Conservation (phyloP, 1,140 invertebrate species). For the Drosophila albomicans region DNA sequence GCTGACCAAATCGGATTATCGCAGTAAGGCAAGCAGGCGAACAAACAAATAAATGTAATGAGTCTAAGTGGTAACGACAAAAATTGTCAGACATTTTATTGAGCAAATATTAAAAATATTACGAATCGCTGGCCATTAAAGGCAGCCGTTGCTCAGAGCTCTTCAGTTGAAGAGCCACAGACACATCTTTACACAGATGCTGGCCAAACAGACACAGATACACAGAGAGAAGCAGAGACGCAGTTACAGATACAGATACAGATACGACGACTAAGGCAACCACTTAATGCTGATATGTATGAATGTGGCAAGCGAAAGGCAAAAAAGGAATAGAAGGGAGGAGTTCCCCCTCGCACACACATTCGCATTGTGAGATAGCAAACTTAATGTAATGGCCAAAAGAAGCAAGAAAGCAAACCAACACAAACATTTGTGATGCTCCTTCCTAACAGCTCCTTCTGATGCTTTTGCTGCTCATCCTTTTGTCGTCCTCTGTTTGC, state of each 20-base stretch:
- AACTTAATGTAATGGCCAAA: slow-evolving; percentile 77
- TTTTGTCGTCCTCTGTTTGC: slow-evolving; percentile 40
- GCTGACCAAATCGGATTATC: slow-evolving; percentile 39
- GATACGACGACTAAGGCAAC: slow-evolving; percentile 46
- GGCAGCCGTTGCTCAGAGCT: slow-evolving; percentile 61
- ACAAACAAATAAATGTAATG: slow-evolving; percentile 76
- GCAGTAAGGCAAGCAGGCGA: slow-evolving; percentile 29
- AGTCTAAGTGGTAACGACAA: slow-evolving; percentile 71
- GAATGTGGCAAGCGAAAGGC: slow-evolving; percentile 40
- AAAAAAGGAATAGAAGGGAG: slow-evolving; percentile 21
- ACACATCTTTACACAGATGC: slow-evolving; percentile 13
- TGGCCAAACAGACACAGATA: slow-evolving; percentile 20
- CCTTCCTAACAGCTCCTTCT: slow-evolving; percentile 33
- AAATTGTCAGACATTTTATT: slow-evolving; percentile 80
- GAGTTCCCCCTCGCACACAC: slow-evolving; percentile 14
- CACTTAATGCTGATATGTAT: slow-evolving; percentile 70
- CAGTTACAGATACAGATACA: slow-evolving; percentile 36
- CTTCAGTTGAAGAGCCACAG: slow-evolving; percentile 33
- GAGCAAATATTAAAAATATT: slow-evolving; percentile 83
- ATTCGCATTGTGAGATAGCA: slow-evolving; percentile 48
- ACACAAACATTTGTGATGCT: slow-evolving; percentile 64
- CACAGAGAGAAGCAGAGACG: slow-evolving; percentile 25
- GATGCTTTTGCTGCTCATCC: slow-evolving; percentile 31
- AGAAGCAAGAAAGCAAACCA: slow-evolving; percentile 48
- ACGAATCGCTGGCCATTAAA: slow-evolving; percentile 79